Base-by-base conservation (phyloP, 2,113 vertebrate genomes). In the Alaudala cheleensis region DNA sequence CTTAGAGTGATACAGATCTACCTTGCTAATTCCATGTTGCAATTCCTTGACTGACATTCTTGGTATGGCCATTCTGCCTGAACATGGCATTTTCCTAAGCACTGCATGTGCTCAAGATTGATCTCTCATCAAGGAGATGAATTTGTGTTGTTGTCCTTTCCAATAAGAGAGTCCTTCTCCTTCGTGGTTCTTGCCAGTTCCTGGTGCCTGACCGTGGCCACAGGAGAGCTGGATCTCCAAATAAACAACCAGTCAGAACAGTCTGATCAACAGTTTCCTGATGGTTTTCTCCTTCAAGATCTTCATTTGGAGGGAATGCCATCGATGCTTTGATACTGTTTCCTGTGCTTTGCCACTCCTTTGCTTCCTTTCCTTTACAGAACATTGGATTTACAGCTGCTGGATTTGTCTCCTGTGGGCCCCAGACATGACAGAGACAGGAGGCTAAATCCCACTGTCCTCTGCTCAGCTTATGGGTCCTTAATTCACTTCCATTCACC, bases 291-390 rank as follows among this genome's bases (percentile, higher is more conserved):
- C 47, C 47, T 61, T 84, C 28, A 33, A 25, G n/a, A 4, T 58
- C 51, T 24, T 62, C 11, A 3, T 85, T 29, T 58, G 78, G 37
- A 54, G 70, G 44, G 39, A 40, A 26, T 13, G 12, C 40, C 64
- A 62, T 0, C 0, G 0, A 33, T 3, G 3, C 23, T 49, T 60
- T 57, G 23, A 25, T 25, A 1, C 0, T 6, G 11, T 56, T 93
- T 80, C 72, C 31, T 0, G 0, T 12, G 7, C 23, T 77, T 69
- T 70, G 14, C 5, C 23, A 4, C 25, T 86, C 53, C 5, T 56
- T 39, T 11, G 0, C 42, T 57, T 77, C 34, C 21, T 76, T 56
- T 80, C 15, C 25, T 21, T 51, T 60, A 1, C 6, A 40, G 3
- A 20, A 2, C 29, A 1, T 5, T 60, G 8, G 7, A 2, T 56